Evolutionary conservation across 2,113 vertebrate genomes (phyloP), one percentile per base, ranked within the genome.

Genomic region (Cyanistes caeruleus): DNA sequence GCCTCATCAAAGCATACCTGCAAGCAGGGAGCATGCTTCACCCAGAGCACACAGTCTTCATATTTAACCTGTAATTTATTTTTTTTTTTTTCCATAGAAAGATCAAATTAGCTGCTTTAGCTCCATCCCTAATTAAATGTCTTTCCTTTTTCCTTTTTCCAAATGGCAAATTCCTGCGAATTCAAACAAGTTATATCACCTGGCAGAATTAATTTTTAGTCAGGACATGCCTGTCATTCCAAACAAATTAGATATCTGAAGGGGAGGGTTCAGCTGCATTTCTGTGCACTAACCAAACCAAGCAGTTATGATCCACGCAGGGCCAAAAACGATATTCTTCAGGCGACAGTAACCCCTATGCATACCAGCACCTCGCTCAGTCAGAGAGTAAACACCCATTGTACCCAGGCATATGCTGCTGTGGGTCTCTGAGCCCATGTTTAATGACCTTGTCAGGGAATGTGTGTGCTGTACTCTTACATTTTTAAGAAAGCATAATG

Each of bases 191-290:
- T 98, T 89, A 6, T 96, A 97, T 97, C 95, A 94, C 95, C 95
- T 83, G 94, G 87, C 78, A 96, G 95, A 97, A 95, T 96, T 97
- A 94, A 92, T 87, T 97, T 96, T 97, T 78, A 94, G 97, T 97
- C 91, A 87, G 95, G 91, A 97, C 98, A 97, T 98, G 97, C 97
- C 95, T 97, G 79, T 97, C 97, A 97, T 98, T 97, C 97, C 98
- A 97, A 97, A 95, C 95, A 97, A 97, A 96, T 97, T 96, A 97
- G 97, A 46, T 95, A 85, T 95, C 93, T 90, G 94, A 96, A 96
- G 94, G 90, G 93, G 91, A 95, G 94, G 93, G 92, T 95, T 96
- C 65, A 91, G 80, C 59, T 3, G 0, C 93, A 89, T 90, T 96
- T 95, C 95, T 93, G 53, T 87, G 91, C 70, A 43, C 80, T 84